Evolutionary conservation across 2,888 invertebrate genomes (phyloP), one percentile per base, ranked within the genome.

Genomic region (Dasysyrphus albostriatus): DNA sequence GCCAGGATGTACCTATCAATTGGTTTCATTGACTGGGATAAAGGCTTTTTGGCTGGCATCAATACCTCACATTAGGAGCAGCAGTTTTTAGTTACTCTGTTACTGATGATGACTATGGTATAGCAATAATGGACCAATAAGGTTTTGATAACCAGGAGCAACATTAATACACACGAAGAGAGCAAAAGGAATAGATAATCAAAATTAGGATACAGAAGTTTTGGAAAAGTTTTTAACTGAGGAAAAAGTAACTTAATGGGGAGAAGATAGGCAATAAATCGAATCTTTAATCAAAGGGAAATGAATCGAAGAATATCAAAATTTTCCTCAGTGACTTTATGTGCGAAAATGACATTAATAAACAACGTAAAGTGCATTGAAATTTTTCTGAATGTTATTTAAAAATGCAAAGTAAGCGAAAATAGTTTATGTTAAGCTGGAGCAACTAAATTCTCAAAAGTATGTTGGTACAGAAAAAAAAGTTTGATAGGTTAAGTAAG

Each of bases 1-100:
- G 70, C 75, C 65, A 81, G 77, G 67, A 67, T 67, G 37, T 56
- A 39, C 67, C 37, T 34, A 67, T 67, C 58, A 67, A 79, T 58
- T 29, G 51, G 44, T 24, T 16, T 37, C 54, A 65, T 59, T 58
- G 24, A 32, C 3, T 42, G 37, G 47, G 9, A 37, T 29, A 54
- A 19, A 67, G 49, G 7, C 19, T 32, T 16, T n/a, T 12, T 34
- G n/a, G 12, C 14, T 37, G 47, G 49, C 69, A 69, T 78, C 83
- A 67, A 83, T 83, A 72, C 58, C 44, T 56, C 19, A 39, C 29
- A 49, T 19, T 67, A 32, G 3, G 14, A n/a, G n/a, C 14, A 54
- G 5, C 56, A 44, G 34, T 44, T 75, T 51, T 69, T 63, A 49
- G 32, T 29, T 32, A 54, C 10, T 19, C n/a, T 59, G 32, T 65